phyloP scores from a whole-genome alignment of 2,888 invertebrate species.

The Lasioglossum oenotherae region DNA sequence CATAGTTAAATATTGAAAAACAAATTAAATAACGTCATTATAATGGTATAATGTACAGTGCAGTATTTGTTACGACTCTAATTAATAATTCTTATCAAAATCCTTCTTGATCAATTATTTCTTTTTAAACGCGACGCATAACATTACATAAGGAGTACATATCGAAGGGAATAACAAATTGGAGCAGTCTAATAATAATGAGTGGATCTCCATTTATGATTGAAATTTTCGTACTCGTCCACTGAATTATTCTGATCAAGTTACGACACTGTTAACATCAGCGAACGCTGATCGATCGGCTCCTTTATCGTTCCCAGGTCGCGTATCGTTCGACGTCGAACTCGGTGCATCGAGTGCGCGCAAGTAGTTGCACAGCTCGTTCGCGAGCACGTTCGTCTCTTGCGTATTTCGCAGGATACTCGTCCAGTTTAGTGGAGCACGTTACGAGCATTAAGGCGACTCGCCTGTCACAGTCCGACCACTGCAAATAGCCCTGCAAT shows the following conservation, averaged over 20 bases:
- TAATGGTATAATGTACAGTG: too few species aligned
- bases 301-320: background rate
- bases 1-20: too few species aligned
- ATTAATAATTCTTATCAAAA: too few species aligned
- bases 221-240: background rate
- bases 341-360: background rate
- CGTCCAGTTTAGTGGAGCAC: slow-evolving; percentile 49
- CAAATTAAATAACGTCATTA: too few species aligned
- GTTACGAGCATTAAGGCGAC: slow-evolving; percentile 65
- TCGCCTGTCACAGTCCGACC: slow-evolving; percentile 34
- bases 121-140: too few species aligned
- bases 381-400: slow-evolving; percentile 1
- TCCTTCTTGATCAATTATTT: too few species aligned
- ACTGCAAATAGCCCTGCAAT: slow-evolving; percentile 43
- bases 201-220: background rate
- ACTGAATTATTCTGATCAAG: background rate
- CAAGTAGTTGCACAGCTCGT: background rate
- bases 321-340: background rate
- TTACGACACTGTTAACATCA: background rate
- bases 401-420: slow-evolving; percentile 33
- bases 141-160: too few species aligned
- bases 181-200: too few species aligned
- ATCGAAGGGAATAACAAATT: background rate
- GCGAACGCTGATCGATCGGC: background rate
- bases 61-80: too few species aligned